A percentile compares a stretch with the other conserved stretches of the same genome.
Conservation (phyloP, 2,888 invertebrate genomes). For the Pammene aurita region DNA sequence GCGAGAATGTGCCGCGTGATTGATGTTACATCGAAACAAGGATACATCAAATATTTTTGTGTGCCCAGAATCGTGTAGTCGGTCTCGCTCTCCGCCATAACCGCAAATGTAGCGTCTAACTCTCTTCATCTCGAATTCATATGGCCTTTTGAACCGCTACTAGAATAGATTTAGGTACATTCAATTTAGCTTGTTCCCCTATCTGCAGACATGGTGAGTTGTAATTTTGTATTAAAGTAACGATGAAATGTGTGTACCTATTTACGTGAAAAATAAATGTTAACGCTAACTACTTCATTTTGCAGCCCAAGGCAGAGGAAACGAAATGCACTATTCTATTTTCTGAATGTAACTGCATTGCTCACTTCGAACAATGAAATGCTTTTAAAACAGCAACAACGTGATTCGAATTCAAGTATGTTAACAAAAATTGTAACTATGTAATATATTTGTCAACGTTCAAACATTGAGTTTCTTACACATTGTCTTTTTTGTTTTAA, state of each 20-base stretch:
- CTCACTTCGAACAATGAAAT: slow-evolving; percentile 78
- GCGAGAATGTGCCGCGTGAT: slow-evolving; percentile 67
- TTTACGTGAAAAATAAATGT: slow-evolving; percentile 16
- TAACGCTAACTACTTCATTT: slow-evolving; percentile 67
- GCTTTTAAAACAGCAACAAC: slow-evolving; percentile 80
- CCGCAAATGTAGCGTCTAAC: slow-evolving; percentile 41
- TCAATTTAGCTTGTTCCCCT: slow-evolving; percentile 27
- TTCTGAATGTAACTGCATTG: slow-evolving; percentile 74
- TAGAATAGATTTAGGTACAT: slow-evolving; percentile 29
- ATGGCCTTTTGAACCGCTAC: slow-evolving; percentile 24
- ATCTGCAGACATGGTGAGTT: slow-evolving; percentile 2
- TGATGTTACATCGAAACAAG: slow-evolving; percentile 68
- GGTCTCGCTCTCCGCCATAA: slow-evolving; percentile 48
- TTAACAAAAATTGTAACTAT: not conserved
- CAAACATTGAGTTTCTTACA: no score
- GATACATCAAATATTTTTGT: slow-evolving; percentile 69
- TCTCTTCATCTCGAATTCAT: slow-evolving; percentile 36
- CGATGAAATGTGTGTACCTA: not conserved
- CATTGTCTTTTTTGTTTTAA: no score
- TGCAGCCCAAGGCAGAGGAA: slow-evolving; percentile 75
- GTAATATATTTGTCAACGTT: no score
- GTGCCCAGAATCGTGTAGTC: slow-evolving; percentile 54
- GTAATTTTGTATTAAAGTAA: slow-evolving; percentile 4
- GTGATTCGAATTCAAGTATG: slow-evolving; percentile 61
- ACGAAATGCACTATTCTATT: slow-evolving; percentile 76